Conservation (phyloP, 2,888 invertebrate species). For the Monoplex corrugatus region DNA sequence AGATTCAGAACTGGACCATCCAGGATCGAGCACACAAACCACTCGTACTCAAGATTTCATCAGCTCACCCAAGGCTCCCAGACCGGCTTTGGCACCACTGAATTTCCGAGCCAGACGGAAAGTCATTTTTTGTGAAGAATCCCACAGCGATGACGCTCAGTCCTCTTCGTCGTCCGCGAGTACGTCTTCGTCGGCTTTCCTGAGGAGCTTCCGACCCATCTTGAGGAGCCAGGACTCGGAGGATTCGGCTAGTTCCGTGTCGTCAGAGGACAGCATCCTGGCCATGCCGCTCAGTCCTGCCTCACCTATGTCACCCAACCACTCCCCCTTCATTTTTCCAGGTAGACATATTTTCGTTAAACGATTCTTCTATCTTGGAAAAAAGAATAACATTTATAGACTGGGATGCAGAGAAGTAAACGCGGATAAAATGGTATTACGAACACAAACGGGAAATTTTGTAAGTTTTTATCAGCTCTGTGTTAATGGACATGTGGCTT, state of each 20-base stretch:
- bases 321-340: neutral
- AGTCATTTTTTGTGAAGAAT: neutral
- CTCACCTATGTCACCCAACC: neutral
- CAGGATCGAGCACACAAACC: neutral
- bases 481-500: too few relatives aligned
- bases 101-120: constrained; percentile 14
- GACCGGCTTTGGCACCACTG: neutral
- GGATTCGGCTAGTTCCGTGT: neutral
- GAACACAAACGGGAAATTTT: too few relatives aligned
- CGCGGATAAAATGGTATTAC: too few relatives aligned
- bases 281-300: constrained; percentile 8
- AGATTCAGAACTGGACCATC: neutral
- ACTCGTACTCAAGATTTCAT: neutral
- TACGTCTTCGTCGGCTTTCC: neutral
- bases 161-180: neutral
- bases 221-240: constrained; percentile 27
- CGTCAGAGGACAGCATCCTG: constrained; percentile 14
- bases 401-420: too few relatives aligned
- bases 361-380: too few relatives aligned
- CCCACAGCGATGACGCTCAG: neutral
- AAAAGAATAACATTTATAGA: too few relatives aligned
- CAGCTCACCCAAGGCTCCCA: neutral
- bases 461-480: too few relatives aligned
- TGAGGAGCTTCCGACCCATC: neutral
- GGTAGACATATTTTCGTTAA: neutral